Evolutionary conservation across 2,113 vertebrate species (phyloP).

Genomic region (Stercorarius parasiticus): DNA sequence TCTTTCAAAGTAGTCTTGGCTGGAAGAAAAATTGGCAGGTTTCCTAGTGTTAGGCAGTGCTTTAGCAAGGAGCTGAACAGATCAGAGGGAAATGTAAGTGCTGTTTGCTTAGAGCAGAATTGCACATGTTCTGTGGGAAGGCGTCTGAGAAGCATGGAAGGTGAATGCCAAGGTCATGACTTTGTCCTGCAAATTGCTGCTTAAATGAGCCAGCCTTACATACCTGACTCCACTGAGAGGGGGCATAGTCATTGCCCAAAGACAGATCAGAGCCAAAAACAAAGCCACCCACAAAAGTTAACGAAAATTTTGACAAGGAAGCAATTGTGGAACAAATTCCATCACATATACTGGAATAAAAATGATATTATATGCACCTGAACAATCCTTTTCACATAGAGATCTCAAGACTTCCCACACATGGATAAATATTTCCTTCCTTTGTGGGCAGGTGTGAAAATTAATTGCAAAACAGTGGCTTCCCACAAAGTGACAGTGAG

Average conservation of each 20-base stretch:
- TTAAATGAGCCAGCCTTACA: neutral
- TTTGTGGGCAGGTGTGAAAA: neutral
- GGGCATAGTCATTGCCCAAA: neutral
- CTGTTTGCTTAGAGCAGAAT: neutral
- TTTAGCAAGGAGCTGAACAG: neutral
- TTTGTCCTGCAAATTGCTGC: neutral
- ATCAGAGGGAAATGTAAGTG: neutral
- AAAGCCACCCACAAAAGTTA: neutral
- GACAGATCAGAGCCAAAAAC: neutral
- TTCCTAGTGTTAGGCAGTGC: neutral
- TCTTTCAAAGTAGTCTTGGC: neutral
- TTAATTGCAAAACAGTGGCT: neutral
- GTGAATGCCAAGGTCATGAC: neutral
- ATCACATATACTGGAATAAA: neutral
- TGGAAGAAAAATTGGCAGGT: neutral
- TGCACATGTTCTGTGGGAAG: neutral
- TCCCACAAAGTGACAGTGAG: neutral
- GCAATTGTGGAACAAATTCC: neutral
- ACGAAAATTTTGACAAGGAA: neutral
- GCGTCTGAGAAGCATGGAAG: fast-evolving
- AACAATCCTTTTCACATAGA: neutral
- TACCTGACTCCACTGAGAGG: neutral
- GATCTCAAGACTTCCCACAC: neutral
- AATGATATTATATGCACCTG: neutral
- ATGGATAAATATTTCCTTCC: neutral